Percentiles rank a stretch among this genome's conserved stretches.
Conservation (phyloP, 2,797 vertebrate species). For the Epinephelus awoara region DNA sequence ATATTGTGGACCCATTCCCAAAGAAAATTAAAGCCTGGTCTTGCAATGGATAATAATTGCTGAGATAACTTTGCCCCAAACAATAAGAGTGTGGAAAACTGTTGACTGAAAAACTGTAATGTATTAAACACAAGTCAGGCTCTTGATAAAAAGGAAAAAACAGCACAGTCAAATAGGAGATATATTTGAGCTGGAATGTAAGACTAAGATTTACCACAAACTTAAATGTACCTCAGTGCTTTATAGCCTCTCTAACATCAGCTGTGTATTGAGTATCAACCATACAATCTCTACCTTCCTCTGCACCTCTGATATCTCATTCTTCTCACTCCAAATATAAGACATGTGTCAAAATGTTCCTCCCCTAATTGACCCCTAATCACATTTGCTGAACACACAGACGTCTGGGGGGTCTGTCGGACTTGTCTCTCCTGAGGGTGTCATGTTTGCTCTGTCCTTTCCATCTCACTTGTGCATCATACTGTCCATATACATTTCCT, state of each 20-base stretch:
- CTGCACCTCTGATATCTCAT: slow-evolving; percentile 55
- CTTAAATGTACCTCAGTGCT: slow-evolving; percentile 32
- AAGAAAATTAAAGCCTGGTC: slow-evolving; percentile 55
- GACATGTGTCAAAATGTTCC: slow-evolving; percentile 84
- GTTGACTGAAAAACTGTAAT: slow-evolving; percentile 23
- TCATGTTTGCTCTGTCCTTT: slow-evolving; percentile 65
- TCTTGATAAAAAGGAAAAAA: neutral
- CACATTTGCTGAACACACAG: slow-evolving; percentile 82
- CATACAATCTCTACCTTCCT: slow-evolving; percentile 51
- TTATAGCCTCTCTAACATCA: slow-evolving; percentile 44
- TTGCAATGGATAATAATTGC: slow-evolving; percentile 47
- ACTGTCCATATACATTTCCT: slow-evolving; percentile 12
- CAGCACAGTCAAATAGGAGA: neutral
- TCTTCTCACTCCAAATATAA: slow-evolving; percentile 78
- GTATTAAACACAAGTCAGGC: neutral
- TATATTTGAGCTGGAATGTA: slow-evolving; percentile 9
- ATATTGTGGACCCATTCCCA: slow-evolving; percentile 56
- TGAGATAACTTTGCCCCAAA: slow-evolving; percentile 38
- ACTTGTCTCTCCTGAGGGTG: slow-evolving; percentile 69
- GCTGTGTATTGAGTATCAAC: slow-evolving; percentile 53
- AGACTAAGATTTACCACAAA: slow-evolving; percentile 19
- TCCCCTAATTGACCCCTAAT: slow-evolving; percentile 79
- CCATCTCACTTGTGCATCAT: slow-evolving; percentile 36
- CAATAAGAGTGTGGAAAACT: slow-evolving; percentile 36
- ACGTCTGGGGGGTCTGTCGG: slow-evolving; percentile 65